Conservation (phyloP, 2,797 vertebrate genomes). For the Rhabdophis nuchalis region DNA sequence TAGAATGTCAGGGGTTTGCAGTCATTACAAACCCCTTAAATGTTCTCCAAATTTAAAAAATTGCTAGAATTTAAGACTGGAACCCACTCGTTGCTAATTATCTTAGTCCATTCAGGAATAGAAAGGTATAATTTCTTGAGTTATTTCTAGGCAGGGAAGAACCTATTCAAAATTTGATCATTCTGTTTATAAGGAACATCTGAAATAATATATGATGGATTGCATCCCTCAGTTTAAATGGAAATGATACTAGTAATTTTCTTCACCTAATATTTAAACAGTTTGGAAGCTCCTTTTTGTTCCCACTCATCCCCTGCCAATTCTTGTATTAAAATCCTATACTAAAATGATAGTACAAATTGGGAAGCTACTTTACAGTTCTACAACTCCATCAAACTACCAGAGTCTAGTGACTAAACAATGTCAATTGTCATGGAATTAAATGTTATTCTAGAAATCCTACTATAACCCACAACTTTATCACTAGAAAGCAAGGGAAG, state of each 20-base stretch:
- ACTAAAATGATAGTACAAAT: background rate
- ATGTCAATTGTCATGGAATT: background rate
- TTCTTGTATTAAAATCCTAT: background rate
- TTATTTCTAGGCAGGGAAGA: background rate
- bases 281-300: background rate
- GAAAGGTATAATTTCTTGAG: background rate
- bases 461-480: background rate
- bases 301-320: background rate
- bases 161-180: background rate
- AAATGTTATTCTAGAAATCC: background rate
- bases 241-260: background rate
- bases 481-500: background rate
- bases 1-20: background rate
- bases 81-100: background rate
- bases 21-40: background rate
- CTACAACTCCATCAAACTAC: background rate
- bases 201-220: background rate
- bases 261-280: background rate
- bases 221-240: background rate
- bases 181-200: background rate
- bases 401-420: no score
- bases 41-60: background rate
- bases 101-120: background rate
- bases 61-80: background rate
- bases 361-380: background rate